phyloP scores from a whole-genome alignment of 2,113 vertebrate genomes.

The Rattus norvegicus region DNA sequence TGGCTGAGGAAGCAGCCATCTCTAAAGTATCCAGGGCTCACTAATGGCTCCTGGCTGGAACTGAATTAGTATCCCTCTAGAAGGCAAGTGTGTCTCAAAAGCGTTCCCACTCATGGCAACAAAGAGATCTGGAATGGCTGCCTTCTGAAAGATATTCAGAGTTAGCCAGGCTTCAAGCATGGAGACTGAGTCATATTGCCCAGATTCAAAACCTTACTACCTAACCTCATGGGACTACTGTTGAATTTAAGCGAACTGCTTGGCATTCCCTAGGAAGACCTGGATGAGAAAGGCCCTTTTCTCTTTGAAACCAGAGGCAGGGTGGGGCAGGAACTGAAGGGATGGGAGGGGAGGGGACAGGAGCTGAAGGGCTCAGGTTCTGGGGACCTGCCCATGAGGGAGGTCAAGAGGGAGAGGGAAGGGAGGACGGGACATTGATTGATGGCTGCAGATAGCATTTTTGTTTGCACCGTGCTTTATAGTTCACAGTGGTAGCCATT shows the following conservation, averaged over 20 bases:
- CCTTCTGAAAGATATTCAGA: background rate
- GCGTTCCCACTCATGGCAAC: background rate
- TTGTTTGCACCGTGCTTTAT: background rate
- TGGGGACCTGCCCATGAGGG: background rate
- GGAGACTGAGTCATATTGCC: background rate
- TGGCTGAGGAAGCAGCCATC: background rate
- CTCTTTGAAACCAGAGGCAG: background rate
- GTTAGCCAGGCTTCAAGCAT: background rate
- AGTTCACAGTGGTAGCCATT: background rate
- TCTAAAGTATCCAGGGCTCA: background rate
- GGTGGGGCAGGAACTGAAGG: background rate
- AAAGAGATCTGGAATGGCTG: background rate
- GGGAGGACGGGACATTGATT: background rate
- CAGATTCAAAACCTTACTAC: background rate
- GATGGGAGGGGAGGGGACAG: background rate
- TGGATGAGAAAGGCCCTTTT: background rate
- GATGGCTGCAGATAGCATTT: background rate
- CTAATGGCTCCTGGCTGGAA: background rate
- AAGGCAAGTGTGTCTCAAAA: conserved; percentile 11
- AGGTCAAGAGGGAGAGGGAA: background rate
- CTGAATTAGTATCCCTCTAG: background rate
- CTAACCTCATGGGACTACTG: background rate
- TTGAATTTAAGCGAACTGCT: background rate
- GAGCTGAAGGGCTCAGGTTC: background rate
- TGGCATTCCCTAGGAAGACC: background rate